Evolutionary conservation across 2,797 vertebrate species (phyloP).

Genomic region (Poecilia gillii): DNA sequence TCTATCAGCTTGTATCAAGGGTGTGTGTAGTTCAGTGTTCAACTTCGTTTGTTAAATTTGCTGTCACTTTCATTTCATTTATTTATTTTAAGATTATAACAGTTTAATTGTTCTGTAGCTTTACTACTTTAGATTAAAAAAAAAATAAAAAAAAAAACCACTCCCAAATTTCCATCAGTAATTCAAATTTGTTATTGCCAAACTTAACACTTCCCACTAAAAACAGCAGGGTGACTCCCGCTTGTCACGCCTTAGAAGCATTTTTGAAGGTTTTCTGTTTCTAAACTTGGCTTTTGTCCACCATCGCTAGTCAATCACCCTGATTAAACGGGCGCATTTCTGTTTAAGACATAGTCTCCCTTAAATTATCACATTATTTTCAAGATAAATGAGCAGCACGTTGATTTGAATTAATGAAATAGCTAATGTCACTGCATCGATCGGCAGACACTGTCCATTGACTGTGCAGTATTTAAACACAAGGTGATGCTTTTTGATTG

Average conservation of each 20-base stretch:
- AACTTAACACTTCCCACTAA: background rate
- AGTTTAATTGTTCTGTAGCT: background rate
- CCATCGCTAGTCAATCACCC: background rate
- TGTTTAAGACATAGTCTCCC: background rate
- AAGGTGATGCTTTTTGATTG: conserved; percentile 4
- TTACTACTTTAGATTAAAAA: background rate
- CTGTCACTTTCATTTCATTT: background rate
- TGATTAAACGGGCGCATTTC: background rate
- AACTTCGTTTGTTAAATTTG: background rate
- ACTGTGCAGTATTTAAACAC: background rate
- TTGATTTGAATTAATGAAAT: background rate
- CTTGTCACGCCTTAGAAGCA: background rate
- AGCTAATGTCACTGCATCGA: background rate
- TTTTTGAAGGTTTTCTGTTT: background rate
- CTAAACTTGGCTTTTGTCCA: background rate
- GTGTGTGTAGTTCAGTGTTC: background rate
- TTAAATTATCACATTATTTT: conserved; percentile 1
- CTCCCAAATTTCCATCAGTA: background rate
- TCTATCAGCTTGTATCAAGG: background rate
- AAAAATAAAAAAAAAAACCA: background rate
- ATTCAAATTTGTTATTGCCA: background rate
- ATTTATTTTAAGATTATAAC: background rate
- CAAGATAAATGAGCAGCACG: background rate
- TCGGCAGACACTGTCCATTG: background rate
- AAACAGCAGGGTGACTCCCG: background rate